Conservation (phyloP, 2,888 invertebrate genomes). For the Subacronicta megacephala region DNA sequence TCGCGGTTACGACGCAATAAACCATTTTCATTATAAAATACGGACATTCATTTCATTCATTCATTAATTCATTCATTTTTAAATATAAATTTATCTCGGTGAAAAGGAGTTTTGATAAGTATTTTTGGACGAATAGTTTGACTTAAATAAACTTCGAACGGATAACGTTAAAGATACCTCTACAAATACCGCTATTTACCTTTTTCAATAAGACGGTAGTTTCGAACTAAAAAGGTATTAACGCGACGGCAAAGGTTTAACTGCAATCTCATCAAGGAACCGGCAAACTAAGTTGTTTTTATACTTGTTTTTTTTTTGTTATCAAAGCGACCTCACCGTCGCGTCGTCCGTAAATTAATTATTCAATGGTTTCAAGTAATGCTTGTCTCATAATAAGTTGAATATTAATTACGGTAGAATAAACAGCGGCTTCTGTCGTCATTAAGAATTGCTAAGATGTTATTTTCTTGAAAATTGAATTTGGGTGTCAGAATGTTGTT, state of each 20-base stretch:
- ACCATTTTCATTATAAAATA: too few species aligned
- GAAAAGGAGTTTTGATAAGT: neutral
- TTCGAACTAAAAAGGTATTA: constrained; percentile 33
- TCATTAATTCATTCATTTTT: too few species aligned
- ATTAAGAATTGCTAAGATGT: constrained; percentile 40
- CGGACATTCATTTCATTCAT: too few species aligned
- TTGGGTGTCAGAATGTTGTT: too few species aligned
- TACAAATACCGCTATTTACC: constrained; percentile 22
- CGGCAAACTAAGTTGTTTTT: constrained; percentile 30
- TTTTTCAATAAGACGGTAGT: constrained; percentile 38
- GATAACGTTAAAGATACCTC: constrained; percentile 4
- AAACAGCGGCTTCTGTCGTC: constrained; percentile 44
- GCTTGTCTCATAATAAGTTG: constrained; percentile 30
- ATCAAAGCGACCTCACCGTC: constrained; percentile 32
- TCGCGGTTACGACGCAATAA: too few species aligned
- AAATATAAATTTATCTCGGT: neutral
- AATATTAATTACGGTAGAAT: constrained; percentile 49
- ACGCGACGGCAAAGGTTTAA: constrained; percentile 40
- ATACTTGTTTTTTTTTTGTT: constrained; percentile 32
- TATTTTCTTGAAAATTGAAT: constrained; percentile 5
- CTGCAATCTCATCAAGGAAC: constrained; percentile 45
- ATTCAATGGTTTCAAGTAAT: constrained; percentile 47
- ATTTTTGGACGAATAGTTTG: constrained; percentile 5
- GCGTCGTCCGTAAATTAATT: constrained; percentile 41
- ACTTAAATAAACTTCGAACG: constrained; percentile 17